Conservation (phyloP, 1,140 invertebrate genomes). For the Galendromus occidentalis region DNA sequence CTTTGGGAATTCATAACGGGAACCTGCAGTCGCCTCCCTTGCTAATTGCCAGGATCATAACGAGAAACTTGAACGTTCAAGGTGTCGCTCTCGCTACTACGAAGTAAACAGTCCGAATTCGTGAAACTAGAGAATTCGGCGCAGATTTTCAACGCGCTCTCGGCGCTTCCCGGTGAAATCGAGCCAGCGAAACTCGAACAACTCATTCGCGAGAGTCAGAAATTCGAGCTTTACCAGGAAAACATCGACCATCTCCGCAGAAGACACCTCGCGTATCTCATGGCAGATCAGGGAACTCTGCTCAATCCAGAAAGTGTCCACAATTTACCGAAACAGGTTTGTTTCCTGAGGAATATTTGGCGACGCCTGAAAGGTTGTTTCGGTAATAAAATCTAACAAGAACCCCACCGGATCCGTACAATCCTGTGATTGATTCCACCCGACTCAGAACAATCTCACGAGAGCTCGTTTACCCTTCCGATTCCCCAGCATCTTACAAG, state of each 20-base stretch:
- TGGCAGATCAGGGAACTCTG: conserved; percentile 81
- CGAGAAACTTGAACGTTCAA: conserved; percentile 16
- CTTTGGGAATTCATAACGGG: too few species aligned
- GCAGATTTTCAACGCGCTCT: conserved; percentile 88
- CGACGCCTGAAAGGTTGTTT: too few species aligned
- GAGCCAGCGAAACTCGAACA: conserved; percentile 24
- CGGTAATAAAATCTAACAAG: too few species aligned
- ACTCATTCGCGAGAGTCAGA: conserved; percentile 22
- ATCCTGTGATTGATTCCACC: too few species aligned
- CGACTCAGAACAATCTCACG: too few species aligned
- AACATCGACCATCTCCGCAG: conserved; percentile 63
- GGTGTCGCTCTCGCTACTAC: conserved; percentile 5
- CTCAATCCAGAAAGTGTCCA: conserved; percentile 68
- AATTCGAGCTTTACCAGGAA: conserved; percentile 21
- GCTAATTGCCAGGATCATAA: conserved; percentile 13
- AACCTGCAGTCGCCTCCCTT: too few species aligned
- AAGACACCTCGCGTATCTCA: conserved; percentile 78
- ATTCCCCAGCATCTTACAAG: conserved; percentile 25
- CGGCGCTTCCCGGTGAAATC: conserved; percentile 57
- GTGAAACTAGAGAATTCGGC: conserved; percentile 70
- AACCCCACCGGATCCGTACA: too few species aligned
- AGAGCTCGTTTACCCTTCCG: background rate
- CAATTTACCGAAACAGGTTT: conserved; percentile 65
- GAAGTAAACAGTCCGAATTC: conserved; percentile 46
- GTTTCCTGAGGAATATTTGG: background rate